Evolutionary conservation across 2,797 vertebrate species (phyloP).

Genomic region (Limnodromus scolopaceus): DNA sequence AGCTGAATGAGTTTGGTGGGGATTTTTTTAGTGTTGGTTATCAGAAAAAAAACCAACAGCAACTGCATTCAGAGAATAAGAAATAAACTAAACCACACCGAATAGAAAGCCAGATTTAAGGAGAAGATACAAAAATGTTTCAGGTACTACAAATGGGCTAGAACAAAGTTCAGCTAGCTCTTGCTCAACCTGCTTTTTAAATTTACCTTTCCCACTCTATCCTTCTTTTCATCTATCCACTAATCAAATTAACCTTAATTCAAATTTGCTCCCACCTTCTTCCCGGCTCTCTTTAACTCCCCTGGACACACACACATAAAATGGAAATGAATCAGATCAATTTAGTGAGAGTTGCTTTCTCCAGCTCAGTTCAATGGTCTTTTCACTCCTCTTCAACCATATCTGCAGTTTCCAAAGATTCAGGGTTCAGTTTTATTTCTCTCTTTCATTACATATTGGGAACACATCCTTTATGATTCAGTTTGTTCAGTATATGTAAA

Average conservation of each 20-base stretch:
- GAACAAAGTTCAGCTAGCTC: not conserved
- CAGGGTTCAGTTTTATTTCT: not conserved
- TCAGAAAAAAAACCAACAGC: not conserved
- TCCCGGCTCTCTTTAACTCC: not conserved
- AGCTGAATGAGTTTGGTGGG: not conserved
- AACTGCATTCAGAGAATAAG: not conserved
- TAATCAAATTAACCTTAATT: slow-evolving; percentile 16
- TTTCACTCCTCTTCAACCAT: not conserved
- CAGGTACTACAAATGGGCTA: not conserved
- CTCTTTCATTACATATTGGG: not conserved
- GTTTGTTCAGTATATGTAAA: not conserved
- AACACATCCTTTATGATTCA: not conserved
- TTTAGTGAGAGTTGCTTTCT: not conserved
- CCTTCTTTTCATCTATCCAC: not conserved
- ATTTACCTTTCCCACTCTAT: not conserved
- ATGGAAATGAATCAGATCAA: not conserved
- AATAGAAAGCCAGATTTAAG: not conserved
- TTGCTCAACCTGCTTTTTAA: not conserved
- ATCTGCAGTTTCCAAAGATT: not conserved
- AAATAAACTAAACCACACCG: not conserved
- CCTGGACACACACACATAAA: not conserved
- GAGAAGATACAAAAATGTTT: not conserved
- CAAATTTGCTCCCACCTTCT: not conserved
- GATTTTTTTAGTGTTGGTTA: fast-evolving
- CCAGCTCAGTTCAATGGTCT: not conserved